Conservation (phyloP, 2,797 vertebrate genomes). For the Oceanodroma leucorhoa region DNA sequence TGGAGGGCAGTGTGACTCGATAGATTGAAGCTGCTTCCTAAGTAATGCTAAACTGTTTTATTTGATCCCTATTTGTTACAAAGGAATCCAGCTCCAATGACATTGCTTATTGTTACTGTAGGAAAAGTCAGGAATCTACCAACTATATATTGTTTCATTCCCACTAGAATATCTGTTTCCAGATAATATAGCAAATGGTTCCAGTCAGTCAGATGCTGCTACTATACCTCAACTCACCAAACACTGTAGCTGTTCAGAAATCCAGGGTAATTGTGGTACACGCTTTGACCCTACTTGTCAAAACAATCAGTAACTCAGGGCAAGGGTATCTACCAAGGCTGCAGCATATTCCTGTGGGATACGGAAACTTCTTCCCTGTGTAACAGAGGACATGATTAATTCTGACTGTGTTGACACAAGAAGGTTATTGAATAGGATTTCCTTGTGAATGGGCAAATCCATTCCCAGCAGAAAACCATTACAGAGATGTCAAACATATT, state of each 20-base stretch:
- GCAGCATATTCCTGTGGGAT: constrained; percentile 20
- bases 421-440: constrained; percentile 43
- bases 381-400: constrained; percentile 40
- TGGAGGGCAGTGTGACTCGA: background rate
- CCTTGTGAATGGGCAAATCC: background rate
- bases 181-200: background rate
- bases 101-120: background rate
- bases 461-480: background rate
- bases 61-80: background rate
- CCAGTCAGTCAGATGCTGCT: background rate
- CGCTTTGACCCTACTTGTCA: constrained; percentile 21
- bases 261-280: background rate
- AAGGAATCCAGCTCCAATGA: background rate
- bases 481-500: background rate
- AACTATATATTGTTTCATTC: background rate
- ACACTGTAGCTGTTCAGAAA: background rate
- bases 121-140: background rate
- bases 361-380: constrained; percentile 6
- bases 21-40: background rate
- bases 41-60: background rate
- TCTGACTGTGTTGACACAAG: constrained; percentile 45
- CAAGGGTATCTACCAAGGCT: background rate
- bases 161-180: background rate
- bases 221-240: background rate
- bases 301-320: constrained; percentile 17